Conservation (phyloP, 2,797 vertebrate species). For the Allobates femoralis region DNA sequence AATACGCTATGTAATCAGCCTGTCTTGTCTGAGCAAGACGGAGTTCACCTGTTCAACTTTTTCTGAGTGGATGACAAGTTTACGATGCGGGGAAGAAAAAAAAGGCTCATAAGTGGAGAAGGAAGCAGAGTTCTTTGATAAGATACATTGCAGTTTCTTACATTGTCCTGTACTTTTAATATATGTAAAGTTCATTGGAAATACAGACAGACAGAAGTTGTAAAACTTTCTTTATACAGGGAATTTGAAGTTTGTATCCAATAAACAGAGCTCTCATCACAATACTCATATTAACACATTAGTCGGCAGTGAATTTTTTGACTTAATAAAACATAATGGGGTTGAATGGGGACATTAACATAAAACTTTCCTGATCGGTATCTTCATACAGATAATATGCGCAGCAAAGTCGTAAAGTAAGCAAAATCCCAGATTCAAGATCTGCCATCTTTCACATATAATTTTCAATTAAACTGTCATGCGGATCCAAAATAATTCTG, state of each 20-base stretch:
- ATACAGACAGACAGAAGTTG: too few relatives aligned
- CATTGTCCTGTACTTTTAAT: too few relatives aligned
- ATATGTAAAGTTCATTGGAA: too few relatives aligned
- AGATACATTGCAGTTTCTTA: too few relatives aligned
- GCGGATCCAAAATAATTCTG: conserved; percentile 26
- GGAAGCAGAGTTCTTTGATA: too few relatives aligned
- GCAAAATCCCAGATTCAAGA: not conserved
- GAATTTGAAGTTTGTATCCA: not conserved
- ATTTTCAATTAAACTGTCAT: conserved; percentile 41
- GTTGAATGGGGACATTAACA: not conserved
- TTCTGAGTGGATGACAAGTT: too few relatives aligned
- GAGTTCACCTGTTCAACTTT: too few relatives aligned
- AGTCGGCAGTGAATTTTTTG: not conserved
- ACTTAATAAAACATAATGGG: not conserved
- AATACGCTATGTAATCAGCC: too few relatives aligned
- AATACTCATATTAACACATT: not conserved
- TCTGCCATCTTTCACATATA: not conserved
- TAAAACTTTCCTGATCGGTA: not conserved
- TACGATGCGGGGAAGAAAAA: too few relatives aligned
- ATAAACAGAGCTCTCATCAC: not conserved
- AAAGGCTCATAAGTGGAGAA: too few relatives aligned
- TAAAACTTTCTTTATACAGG: not conserved
- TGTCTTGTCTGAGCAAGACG: too few relatives aligned
- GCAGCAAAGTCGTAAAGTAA: not conserved
- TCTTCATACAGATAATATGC: not conserved